phyloP scores from a whole-genome alignment of 2,113 vertebrate species.

The Grammomys dolichurus region DNA sequence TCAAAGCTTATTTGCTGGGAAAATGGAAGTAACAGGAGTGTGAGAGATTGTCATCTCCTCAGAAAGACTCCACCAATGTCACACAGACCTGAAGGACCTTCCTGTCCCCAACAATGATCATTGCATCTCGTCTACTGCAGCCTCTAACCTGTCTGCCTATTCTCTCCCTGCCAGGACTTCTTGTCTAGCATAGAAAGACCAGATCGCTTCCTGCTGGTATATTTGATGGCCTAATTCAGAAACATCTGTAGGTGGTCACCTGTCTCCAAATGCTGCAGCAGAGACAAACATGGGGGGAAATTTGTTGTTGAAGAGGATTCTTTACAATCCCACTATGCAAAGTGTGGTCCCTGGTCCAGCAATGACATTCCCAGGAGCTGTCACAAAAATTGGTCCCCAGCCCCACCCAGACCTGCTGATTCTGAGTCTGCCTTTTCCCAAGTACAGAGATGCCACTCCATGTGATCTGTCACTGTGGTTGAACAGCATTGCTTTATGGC shows the following conservation, averaged over 20 bases:
- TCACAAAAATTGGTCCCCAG: neutral
- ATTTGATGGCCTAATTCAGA: neutral
- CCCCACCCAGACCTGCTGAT: neutral
- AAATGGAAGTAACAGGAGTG: slow-evolving; percentile 29
- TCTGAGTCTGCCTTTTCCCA: neutral
- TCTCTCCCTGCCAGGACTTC: neutral
- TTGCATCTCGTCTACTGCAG: rapidly evolving
- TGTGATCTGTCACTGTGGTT: rapidly evolving
- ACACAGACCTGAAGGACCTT: neutral
- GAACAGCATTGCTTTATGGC: neutral
- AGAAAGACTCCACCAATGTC: neutral
- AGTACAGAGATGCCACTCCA: neutral
- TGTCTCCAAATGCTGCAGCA: neutral
- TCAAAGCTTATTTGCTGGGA: slow-evolving; percentile 81
- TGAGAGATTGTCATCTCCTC: slow-evolving; percentile 64
- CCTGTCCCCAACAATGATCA: neutral
- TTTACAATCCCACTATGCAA: neutral
- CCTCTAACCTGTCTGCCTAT: neutral
- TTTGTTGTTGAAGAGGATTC: neutral
- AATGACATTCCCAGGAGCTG: neutral
- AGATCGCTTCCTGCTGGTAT: neutral
- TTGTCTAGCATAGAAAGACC: neutral
- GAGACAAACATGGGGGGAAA: neutral
- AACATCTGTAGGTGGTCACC: neutral
- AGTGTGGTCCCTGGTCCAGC: neutral